phyloP scores from a whole-genome alignment of 2,888 invertebrate genomes.

The Amblyteles armatorius region DNA sequence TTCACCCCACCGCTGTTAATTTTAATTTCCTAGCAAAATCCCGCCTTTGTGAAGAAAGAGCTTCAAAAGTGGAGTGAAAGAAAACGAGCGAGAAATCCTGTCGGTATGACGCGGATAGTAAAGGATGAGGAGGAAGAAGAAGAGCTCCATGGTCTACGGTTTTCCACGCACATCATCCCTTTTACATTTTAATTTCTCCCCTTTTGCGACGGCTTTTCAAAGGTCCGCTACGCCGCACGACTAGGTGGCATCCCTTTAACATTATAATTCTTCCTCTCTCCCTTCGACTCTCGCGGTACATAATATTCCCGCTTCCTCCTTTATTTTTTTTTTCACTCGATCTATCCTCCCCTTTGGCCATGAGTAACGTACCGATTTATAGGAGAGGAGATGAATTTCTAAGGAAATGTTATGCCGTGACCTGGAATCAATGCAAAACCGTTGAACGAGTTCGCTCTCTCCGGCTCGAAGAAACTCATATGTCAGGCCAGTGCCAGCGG shows the following conservation, averaged over 20 bases:
- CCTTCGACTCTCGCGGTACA: conserved; percentile 39
- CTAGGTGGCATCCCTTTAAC: conserved; percentile 83
- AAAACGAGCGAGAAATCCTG: conserved; percentile 53
- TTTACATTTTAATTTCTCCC: conserved; percentile 84
- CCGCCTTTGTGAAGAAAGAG: conserved; percentile 75
- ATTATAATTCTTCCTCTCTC: conserved; percentile 81
- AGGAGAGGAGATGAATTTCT: conserved; percentile 77
- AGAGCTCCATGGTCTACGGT: conserved; percentile 74
- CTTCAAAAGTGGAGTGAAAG: conserved; percentile 58
- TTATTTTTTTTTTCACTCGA: conserved; percentile 66
- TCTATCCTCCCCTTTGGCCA: conserved; percentile 70
- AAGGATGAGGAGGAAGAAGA: conserved; percentile 64
- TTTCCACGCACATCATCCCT: conserved; percentile 83
- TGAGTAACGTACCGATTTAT: conserved; percentile 81
- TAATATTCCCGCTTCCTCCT: conserved; percentile 49
- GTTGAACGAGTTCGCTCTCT: conserved; percentile 72
- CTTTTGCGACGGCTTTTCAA: conserved; percentile 82
- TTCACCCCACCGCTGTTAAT: conserved; percentile 77
- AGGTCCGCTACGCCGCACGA: conserved; percentile 71
- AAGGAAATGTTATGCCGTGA: conserved; percentile 82
- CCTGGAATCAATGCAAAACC: conserved; percentile 81
- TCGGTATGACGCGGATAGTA: conserved; percentile 34
- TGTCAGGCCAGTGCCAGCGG: conserved; percentile 7
- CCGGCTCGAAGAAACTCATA: conserved; percentile 57
- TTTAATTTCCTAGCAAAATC: conserved; percentile 82